Evolutionary conservation across 2,113 vertebrate species (phyloP).

Genomic region (Tachuris rubrigastra): DNA sequence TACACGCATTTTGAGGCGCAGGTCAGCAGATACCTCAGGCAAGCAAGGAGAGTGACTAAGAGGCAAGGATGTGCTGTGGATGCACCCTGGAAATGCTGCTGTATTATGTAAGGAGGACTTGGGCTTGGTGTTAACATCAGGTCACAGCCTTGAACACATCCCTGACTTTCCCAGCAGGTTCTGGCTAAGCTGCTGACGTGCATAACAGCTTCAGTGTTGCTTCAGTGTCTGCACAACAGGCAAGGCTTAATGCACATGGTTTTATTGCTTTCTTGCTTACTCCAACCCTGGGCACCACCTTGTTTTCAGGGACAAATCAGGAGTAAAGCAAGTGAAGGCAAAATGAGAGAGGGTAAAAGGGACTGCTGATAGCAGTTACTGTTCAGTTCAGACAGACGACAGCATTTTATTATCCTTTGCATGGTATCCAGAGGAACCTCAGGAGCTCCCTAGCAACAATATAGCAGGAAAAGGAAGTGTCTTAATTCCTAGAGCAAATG

Average conservation of each 20-base stretch:
- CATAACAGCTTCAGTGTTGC: not conserved
- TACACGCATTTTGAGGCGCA: not conserved
- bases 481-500: not conserved
- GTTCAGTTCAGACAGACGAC: not conserved
- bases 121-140: not conserved
- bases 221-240: not conserved
- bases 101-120: not conserved
- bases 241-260: not conserved
- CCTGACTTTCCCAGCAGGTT: not conserved
- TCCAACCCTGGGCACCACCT: not conserved
- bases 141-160: not conserved
- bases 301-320: not conserved
- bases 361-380: not conserved
- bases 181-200: not conserved
- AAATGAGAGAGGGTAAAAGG: not conserved
- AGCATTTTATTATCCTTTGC: not conserved
- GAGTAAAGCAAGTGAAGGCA: not conserved
- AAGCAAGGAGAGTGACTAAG: not conserved
- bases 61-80: not conserved
- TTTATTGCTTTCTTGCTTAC: not conserved
- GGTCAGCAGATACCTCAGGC: not conserved
- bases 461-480: not conserved
- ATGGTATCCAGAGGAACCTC: slow-evolving; percentile 32
- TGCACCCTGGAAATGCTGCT: not conserved
- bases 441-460: slow-evolving; percentile 44